Base-by-base conservation (phyloP, 2,113 vertebrate species). In the Geothlypis trichas region DNA sequence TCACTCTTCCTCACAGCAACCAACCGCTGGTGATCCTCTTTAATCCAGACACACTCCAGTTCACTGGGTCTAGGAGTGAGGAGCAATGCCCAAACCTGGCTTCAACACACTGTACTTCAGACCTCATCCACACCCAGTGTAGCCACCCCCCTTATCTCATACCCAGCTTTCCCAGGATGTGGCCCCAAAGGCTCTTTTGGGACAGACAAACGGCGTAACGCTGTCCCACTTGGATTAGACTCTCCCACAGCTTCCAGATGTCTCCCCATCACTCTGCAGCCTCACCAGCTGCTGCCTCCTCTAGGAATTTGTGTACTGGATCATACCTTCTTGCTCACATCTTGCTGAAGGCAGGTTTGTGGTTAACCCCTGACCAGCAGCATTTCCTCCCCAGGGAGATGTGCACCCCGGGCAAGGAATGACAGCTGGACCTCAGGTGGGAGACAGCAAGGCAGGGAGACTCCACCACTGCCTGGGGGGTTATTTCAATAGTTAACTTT, bases 1-100 rank as follows among this genome's bases (percentile, higher is more conserved):
- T 58, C 86, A 39, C 68, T 67, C 37, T 28, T 77, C 80, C 89
- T 74, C 59, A 6, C 65, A 78, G 51, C 41, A 81, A 19, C 54
- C 21, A 27, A 7, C 7, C 0, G 0, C 54, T 59, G 4, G 0
- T 39, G 76, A 24, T 35, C 28, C 44, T 37, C 42, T 5, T 37
- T 39, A 37, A 71, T 20, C 76, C 16, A 2, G 46, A 44, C 44
- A 19, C 0, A 0, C 46, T 62, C 86, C 55, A 62, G 10, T 28
- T 76, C 67, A 24, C 28, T 11, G n/a, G 31, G 17, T 8, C 26
- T 37, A 30, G 46, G 14, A 44, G 7, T 31, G 49, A 73, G 74
- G 59, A 62, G 59, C 31, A 41, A 17, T 33, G 49, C 31, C 26
- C 76, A 87, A 81, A 84, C 61, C 59, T 82, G 74, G 30, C 26